phyloP scores from a whole-genome alignment of 2,113 vertebrate genomes.

The Oncorhynchus masou region DNA sequence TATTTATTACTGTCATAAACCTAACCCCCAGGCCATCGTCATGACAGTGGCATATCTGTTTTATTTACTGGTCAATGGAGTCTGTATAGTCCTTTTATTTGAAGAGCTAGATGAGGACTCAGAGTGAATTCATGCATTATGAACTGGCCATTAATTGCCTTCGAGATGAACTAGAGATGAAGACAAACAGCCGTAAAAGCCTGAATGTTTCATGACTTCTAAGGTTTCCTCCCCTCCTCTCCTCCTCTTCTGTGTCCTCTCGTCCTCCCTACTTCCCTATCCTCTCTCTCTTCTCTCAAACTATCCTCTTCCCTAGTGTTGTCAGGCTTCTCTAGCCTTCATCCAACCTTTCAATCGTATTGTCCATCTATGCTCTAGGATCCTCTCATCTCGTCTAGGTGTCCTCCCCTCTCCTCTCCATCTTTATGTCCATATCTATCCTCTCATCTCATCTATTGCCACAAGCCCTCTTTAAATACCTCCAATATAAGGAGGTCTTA shows the following conservation, averaged over 20 bases:
- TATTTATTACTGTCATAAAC: too few species aligned
- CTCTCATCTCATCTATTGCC: too few species aligned
- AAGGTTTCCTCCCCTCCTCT: constrained; percentile 1
- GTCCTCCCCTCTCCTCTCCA: neutral
- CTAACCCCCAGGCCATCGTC: too few species aligned
- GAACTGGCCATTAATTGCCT: neutral
- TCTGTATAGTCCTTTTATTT: neutral
- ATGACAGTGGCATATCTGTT: neutral
- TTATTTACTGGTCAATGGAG: neutral
- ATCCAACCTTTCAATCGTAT: neutral
- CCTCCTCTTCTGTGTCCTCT: neutral
- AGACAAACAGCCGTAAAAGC: neutral
- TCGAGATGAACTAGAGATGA: neutral
- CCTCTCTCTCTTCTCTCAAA: neutral
- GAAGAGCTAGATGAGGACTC: neutral
- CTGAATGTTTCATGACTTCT: constrained; percentile 4
- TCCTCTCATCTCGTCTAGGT: neutral
- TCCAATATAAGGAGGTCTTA: too few species aligned
- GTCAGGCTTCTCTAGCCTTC: neutral
- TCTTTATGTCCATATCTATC: too few species aligned
- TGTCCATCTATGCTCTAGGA: neutral
- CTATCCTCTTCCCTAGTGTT: neutral
- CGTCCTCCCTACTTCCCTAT: neutral
- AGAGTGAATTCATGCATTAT: constrained; percentile 3
- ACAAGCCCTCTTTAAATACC: too few species aligned